A percentile compares a stretch with the other conserved stretches of the same genome.
Conservation (phyloP, 1,140 invertebrate genomes). For the Drosophila arawakana region DNA sequence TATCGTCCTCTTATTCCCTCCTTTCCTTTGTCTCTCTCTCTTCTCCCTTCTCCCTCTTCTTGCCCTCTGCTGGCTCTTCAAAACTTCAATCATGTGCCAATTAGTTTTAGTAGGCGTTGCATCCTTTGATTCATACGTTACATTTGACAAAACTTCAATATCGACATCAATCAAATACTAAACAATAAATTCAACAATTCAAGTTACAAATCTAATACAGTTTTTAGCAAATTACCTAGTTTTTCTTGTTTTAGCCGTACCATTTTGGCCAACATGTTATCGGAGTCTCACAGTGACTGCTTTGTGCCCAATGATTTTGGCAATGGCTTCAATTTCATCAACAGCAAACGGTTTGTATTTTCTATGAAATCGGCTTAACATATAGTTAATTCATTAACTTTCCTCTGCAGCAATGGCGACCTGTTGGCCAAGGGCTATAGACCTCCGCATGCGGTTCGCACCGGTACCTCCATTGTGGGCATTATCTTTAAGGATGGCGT, state of each 20-base stretch:
- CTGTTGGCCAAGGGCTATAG: conserved; percentile 91
- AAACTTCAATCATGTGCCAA: not conserved
- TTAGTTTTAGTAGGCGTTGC: conserved; percentile 12
- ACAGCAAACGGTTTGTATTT: conserved; percentile 89
- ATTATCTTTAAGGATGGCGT: conserved; percentile 97
- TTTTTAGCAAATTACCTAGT: not conserved
- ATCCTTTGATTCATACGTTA: not conserved
- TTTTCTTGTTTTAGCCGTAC: not conserved
- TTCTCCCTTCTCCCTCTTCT: not conserved
- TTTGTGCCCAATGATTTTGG: not conserved
- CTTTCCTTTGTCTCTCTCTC: not conserved
- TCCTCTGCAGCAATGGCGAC: conserved; percentile 90
- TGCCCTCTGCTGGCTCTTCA: not conserved
- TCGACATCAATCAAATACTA: not conserved
- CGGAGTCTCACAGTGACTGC: not conserved
- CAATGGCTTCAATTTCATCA: conserved; percentile 92
- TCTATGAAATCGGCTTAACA: not conserved
- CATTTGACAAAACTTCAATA: not conserved
- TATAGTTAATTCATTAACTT: not conserved
- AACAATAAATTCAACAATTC: not conserved
- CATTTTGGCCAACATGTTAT: not conserved
- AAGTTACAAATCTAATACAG: not conserved
- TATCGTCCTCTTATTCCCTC: not conserved
- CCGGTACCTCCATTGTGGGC: conserved; percentile 99
- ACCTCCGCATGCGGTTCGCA: conserved; percentile 94